Conservation (phyloP, 2,888 invertebrate species). For the Willowsia nigromaculata region DNA sequence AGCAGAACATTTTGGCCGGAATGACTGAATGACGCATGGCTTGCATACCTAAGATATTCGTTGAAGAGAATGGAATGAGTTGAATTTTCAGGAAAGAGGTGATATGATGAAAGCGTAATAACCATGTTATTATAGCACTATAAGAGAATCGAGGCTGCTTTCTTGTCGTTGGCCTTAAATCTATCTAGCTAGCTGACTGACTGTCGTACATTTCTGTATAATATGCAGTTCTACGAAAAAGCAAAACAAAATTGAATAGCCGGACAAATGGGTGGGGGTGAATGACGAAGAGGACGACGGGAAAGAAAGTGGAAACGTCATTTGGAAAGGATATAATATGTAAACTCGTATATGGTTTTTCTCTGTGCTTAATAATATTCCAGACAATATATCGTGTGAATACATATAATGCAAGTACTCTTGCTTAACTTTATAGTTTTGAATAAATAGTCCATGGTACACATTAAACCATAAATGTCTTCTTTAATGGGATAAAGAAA, state of each 20-base stretch:
- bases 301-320: conserved; percentile 29
- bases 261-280: neutral
- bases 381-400: neutral
- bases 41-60: conserved; percentile 44
- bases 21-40: conserved; percentile 30
- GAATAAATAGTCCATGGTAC: conserved; percentile 36
- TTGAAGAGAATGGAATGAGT: conserved; percentile 49
- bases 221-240: neutral
- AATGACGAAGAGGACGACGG: neutral
- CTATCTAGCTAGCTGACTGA: neutral
- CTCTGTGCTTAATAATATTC: neutral
- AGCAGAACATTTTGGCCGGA: neutral
- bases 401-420: neutral
- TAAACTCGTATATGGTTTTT: neutral
- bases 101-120: conserved; percentile 58
- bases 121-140: conserved; percentile 46
- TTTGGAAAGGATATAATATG: neutral
- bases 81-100: conserved; percentile 63
- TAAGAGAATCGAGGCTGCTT: conserved; percentile 34
- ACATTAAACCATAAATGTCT: conserved; percentile 60
- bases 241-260: conserved; percentile 13
- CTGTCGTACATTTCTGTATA: neutral
- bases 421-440: conserved; percentile 5
- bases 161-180: conserved; percentile 30
- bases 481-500: conserved; percentile 57